Conservation (phyloP, 2,113 vertebrate genomes). For the Setophaga kirtlandii region DNA sequence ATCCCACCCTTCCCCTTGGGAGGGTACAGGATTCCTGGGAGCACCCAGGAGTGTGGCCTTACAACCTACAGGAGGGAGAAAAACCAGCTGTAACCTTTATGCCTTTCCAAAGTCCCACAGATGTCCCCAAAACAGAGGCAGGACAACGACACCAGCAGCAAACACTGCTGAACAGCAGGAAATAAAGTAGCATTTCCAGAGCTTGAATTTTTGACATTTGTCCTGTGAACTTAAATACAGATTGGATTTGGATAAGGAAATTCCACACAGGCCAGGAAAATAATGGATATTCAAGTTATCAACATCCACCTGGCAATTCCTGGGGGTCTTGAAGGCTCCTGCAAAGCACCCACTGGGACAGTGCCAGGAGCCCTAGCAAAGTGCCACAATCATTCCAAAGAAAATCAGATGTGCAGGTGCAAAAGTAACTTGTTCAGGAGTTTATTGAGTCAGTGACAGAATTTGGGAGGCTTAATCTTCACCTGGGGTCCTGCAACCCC, state of each 20-base stretch:
- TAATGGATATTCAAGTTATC: neutral
- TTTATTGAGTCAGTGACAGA: neutral
- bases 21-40: neutral
- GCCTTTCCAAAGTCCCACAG: neutral
- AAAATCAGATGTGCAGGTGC: neutral
- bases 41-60: neutral
- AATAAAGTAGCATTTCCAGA: neutral
- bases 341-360: neutral
- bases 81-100: neutral
- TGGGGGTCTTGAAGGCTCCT: neutral
- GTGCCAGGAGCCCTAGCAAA: neutral
- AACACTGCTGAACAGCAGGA: neutral
- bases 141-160: rapidly evolving
- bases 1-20: neutral
- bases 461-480: neutral
- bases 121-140: neutral
- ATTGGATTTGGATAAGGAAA: neutral
- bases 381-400: neutral
- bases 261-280: neutral
- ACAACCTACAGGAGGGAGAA: neutral
- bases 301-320: neutral
- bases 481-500: neutral
- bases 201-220: neutral
- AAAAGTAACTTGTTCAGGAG: neutral
- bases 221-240: neutral